Conservation (phyloP, 2,888 invertebrate genomes). For the Pseudococcus longispinus region DNA sequence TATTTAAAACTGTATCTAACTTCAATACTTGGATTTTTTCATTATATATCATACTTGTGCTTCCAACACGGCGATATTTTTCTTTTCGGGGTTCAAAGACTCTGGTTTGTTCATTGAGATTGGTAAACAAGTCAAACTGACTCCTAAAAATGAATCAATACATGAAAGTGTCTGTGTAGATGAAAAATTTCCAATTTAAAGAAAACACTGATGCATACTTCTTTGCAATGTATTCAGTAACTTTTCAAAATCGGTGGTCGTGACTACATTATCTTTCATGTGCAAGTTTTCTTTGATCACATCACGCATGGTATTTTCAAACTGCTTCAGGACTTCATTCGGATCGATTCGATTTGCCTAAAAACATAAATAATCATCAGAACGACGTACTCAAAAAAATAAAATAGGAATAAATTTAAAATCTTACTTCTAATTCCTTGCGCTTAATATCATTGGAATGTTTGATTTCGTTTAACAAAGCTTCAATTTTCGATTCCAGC, state of each 20-base stretch:
- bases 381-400: neutral
- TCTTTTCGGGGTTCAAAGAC: neutral
- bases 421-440: conserved; percentile 32
- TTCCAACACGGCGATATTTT: neutral
- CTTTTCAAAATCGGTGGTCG: conserved; percentile 11
- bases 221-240: conserved; percentile 19
- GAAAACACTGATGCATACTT: neutral
- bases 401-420: neutral
- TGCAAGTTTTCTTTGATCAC: conserved; percentile 40
- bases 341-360: conserved; percentile 28
- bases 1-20: neutral
- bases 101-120: neutral
- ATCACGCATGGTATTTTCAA: conserved; percentile 36
- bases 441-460: neutral
- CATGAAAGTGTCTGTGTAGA: neutral
- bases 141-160: neutral
- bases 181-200: neutral
- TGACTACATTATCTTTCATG: conserved; percentile 11
- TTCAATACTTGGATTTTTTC: neutral
- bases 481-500: conserved; percentile 40
- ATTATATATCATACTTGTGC: neutral
- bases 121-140: neutral
- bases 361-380: neutral
- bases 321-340: conserved; percentile 33
- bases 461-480: conserved; percentile 36